Conservation (phyloP, 2,888 invertebrate genomes). For the Mythimna impura region DNA sequence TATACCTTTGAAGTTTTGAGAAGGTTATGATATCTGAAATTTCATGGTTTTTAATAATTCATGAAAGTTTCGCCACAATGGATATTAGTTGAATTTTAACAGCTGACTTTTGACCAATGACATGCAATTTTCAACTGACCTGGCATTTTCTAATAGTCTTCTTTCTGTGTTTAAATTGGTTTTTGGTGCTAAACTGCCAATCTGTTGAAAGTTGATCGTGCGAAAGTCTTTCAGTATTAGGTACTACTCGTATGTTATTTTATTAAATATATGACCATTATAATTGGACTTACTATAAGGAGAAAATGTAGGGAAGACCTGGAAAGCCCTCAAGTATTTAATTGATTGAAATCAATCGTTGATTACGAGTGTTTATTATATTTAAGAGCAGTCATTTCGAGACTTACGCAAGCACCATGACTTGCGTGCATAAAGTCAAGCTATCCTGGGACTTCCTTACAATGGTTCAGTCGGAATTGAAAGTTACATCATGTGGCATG, state of each 20-base stretch:
- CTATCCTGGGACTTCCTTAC: slow-evolving; percentile 27
- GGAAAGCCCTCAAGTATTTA: neutral
- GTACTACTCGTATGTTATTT: slow-evolving; percentile 17
- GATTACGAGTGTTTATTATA: neutral
- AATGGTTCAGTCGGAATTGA: slow-evolving; percentile 12
- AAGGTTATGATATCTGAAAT: neutral
- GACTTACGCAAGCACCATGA: neutral
- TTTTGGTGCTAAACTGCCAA: slow-evolving; percentile 2
- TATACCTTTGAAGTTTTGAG: slow-evolving; percentile 56
- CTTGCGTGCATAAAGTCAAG: neutral
- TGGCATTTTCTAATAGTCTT: neutral
- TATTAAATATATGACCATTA: slow-evolving; percentile 18
- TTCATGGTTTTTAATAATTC: neutral
- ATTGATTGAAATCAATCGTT: neutral
- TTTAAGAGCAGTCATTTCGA: neutral
- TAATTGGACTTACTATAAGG: slow-evolving; percentile 59
- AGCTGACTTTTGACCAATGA: slow-evolving; percentile 30
- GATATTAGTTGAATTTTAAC: slow-evolving; percentile 50
- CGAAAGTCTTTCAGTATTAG: slow-evolving; percentile 62
- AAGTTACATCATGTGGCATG: slow-evolving; percentile 42
- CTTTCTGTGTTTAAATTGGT: slow-evolving; percentile 6
- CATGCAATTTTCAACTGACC: slow-evolving; percentile 54
- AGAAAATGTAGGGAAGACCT: slow-evolving; percentile 33
- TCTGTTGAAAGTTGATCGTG: slow-evolving; percentile 58
- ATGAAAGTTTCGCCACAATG: slow-evolving; percentile 24